Evolutionary conservation across 2,888 invertebrate genomes (phyloP).

Genomic region (Spilarctia lutea): DNA sequence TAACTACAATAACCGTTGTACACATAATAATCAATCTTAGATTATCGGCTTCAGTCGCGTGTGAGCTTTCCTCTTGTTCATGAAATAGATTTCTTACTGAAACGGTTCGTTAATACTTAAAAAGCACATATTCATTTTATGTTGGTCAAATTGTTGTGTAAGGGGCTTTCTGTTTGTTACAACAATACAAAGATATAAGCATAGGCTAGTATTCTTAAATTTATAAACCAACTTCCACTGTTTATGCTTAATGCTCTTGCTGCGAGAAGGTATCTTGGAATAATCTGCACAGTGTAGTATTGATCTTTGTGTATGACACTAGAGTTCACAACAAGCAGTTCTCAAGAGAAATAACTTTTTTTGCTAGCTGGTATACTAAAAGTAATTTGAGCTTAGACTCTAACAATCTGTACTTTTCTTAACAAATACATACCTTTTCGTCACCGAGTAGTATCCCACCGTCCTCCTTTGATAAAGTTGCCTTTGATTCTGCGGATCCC

Average conservation of each 20-base stretch:
- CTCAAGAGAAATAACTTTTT: neutral
- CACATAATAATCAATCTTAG: neutral
- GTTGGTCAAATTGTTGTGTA: neutral
- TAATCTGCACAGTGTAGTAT: neutral
- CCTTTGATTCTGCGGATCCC: conserved; percentile 46
- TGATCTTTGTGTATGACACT: neutral
- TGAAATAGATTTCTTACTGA: neutral
- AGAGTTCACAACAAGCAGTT: neutral
- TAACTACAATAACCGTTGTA: conserved; percentile 26
- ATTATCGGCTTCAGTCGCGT: neutral
- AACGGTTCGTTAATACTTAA: neutral
- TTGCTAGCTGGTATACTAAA: no score
- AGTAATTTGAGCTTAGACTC: neutral
- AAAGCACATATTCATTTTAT: neutral
- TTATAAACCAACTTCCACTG: no score
- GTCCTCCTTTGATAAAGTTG: conserved; percentile 41
- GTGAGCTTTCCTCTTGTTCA: neutral
- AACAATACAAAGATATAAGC: no score
- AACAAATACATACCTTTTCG: conserved; percentile 1
- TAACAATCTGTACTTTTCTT: neutral
- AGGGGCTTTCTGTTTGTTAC: no score
- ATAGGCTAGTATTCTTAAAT: no score
- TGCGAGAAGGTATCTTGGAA: neutral
- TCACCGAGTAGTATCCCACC: conserved; percentile 21
- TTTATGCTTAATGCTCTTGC: no score